A percentile compares a stretch with the other conserved stretches of the same genome.
Conservation (phyloP, 2,888 invertebrate species). For the Dynastes tityus region DNA sequence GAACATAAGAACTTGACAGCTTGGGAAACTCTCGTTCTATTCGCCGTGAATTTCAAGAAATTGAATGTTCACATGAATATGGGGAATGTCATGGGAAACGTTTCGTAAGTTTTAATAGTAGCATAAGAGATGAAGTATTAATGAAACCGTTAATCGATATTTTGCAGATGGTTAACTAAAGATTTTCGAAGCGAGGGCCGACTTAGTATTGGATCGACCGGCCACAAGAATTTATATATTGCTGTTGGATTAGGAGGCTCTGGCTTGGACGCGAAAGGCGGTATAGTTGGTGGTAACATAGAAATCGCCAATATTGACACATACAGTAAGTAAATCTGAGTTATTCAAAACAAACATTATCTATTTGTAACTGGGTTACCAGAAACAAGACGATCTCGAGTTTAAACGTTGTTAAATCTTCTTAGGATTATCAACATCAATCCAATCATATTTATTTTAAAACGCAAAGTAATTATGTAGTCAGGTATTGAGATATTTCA, state of each 20-base stretch:
- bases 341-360: not conserved
- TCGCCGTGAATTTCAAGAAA: conserved; percentile 96
- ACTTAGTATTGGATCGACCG: conserved; percentile 93
- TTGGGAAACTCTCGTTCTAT: conserved; percentile 97
- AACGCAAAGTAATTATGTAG: too few species aligned
- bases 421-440: too few species aligned
- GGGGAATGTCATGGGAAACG: conserved; percentile 99
- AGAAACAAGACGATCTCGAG: too few species aligned
- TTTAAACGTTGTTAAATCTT: too few species aligned
- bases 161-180: conserved; percentile 88
- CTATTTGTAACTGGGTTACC: not conserved
- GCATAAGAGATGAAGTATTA: not conserved
- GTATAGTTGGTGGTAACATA: conserved; percentile 97
- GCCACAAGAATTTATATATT: conserved; percentile 94
- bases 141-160: conserved; percentile 15
- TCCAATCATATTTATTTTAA: too few species aligned
- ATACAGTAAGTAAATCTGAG: conserved; percentile 74
- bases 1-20: conserved; percentile 81
- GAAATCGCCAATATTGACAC: conserved; percentile 92
- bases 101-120: conserved; percentile 76
- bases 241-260: conserved; percentile 92
- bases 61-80: conserved; percentile 99
- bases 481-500: too few species aligned
- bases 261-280: conserved; percentile 95
- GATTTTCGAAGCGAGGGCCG: conserved; percentile 94